Evolutionary conservation across 2,797 vertebrate species (phyloP).

Genomic region (Sebastes minor): DNA sequence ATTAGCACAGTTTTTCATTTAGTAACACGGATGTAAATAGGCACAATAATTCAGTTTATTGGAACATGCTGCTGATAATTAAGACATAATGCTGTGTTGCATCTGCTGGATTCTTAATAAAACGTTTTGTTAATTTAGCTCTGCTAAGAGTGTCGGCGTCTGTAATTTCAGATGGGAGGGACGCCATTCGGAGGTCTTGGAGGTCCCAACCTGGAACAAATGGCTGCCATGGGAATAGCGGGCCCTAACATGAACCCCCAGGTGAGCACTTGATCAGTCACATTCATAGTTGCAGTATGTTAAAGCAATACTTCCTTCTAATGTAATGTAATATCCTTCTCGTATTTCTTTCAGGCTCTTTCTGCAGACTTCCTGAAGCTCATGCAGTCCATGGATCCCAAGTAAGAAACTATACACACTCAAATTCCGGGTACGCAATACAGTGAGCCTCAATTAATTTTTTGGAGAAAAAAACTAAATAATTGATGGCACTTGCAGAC

Average conservation of each 20-base stretch:
- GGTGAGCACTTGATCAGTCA: slow-evolving; percentile 70
- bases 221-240: slow-evolving; percentile 94
- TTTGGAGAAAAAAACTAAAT: background rate
- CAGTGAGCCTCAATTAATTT: background rate
- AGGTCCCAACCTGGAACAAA: slow-evolving; percentile 93
- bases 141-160: background rate
- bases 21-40: background rate
- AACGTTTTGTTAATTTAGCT: background rate
- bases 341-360: slow-evolving; percentile 82
- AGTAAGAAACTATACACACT: slow-evolving; percentile 83
- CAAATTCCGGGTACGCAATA: background rate
- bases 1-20: too few relatives aligned
- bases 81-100: background rate
- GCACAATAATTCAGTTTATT: background rate
- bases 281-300: background rate
- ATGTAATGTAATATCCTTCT: background rate
- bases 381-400: slow-evolving; percentile 98
- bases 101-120: background rate
- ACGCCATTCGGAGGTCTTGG: slow-evolving; percentile 92
- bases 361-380: slow-evolving; percentile 97
- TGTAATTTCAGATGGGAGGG: slow-evolving; percentile 88
- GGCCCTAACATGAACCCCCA: slow-evolving; percentile 95
- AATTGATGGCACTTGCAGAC: slow-evolving; percentile 75
- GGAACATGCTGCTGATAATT: background rate
- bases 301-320: rapidly evolving